Base-by-base conservation (phyloP, 1,140 invertebrate species). In the Diabrotica virgifera region DNA sequence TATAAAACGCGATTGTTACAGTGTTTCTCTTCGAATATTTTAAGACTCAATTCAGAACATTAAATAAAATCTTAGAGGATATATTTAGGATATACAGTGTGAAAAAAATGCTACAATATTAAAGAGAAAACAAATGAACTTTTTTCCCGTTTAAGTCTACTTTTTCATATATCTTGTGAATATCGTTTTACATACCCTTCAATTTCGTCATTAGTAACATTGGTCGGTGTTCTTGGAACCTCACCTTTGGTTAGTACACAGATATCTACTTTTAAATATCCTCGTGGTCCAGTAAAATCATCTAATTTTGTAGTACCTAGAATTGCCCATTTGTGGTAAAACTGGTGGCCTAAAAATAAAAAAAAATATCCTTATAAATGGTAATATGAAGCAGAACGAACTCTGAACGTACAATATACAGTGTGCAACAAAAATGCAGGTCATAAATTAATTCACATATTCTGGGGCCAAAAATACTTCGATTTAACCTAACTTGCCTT, bases 241-340 rank as follows among this genome's bases (percentile, higher is more conserved):
- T 88, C 86, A 3, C 89, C 90, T 79, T 87, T 88, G 6, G 84
- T 85, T 46, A 88, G 83, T 24, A 93, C 85, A 13, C 84, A 84
- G 37, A 93, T 86, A 72, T 91, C 89, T 67, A 90, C 87, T 79
- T 92, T 92, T 0, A 93, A 77, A 74, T 90, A 93, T 35, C 91
- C 91, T 71, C 87, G 88, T 6, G 87, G 82, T 5, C 85, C 85
- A 52, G 53, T 61, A 7, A 80, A 82, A 4, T 81, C 79, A 4
- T 85, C 80, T 65, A 90, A 85, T 65, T 87, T 87, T 0, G 89
- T 86, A 70, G 89, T 83, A 10, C 80, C 86, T 55, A 93, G 74
- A 74, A 91, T 83, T 0, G 87, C 89, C 91, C 91, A 93, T 80
- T 92, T 93, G 70, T 91, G 88, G 72, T 87, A 89, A 73, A 90